Base-by-base conservation (phyloP, 2,888 invertebrate genomes). In the Tenthredo amoena region DNA sequence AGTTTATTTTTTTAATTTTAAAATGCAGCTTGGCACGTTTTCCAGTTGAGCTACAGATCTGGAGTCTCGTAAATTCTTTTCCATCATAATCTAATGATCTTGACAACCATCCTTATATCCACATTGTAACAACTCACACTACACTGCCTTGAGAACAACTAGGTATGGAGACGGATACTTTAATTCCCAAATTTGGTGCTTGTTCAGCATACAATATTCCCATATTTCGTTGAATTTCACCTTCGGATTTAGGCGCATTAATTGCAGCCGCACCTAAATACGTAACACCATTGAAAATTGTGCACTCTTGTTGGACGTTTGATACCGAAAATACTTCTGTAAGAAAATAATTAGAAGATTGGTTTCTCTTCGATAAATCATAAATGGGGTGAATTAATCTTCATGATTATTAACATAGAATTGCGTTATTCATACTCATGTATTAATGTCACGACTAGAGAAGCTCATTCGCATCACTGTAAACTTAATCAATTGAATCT, bases 161-260 rank as follows among this genome's bases (percentile, higher is more conserved):
- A 5, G 99, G 99, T 89, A 99, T 97, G 40, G 98, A 98, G 87
- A 99, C 96, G 0, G 98, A 97, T 5, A 99, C 97, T 90, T 98
- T 98, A 84, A 99, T 97, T 7, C 98, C 97, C 91, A 96, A 96
- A 94, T 97, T 96, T 95, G 95, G 88, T 50, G 94, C 94, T 37
- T 95, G 95, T 88, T 96, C 95, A 85, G 97, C 97, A 92, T 99
- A 98, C 81, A 99, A 94, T 91, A 98, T 97, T 88, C 96, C 96
- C 97, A 99, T 99, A 92, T 98, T 98, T 84, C 97, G 95, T 93
- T 98, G 98, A 87, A 99, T 98, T 94, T 99, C 99, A 12, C 95
- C 94, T 94, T 99, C 99, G 31, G 98, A 98, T 93, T 98, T 97
- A 0, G 99, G 99, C 15, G 98, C 97, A 91, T 97, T 97, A 89